Conservation (phyloP, 2,888 invertebrate genomes). For the Thalpophila matura region DNA sequence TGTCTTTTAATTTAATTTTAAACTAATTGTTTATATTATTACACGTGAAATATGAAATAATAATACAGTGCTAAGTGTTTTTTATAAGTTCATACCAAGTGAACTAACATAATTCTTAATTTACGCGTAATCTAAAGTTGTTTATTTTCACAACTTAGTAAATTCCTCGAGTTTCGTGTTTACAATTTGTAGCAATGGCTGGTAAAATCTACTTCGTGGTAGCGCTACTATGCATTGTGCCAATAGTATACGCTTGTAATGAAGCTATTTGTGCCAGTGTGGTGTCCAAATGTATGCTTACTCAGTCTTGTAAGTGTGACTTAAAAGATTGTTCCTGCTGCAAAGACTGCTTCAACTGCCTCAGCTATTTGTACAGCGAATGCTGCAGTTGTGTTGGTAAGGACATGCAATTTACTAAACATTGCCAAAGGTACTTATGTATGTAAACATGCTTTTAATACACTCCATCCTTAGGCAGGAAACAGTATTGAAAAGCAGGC, state of each 20-base stretch:
- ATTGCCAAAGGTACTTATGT: neutral
- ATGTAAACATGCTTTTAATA: neutral
- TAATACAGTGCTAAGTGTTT: neutral
- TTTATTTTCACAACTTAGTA: slow-evolving; percentile 71
- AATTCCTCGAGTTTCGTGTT: slow-evolving; percentile 65
- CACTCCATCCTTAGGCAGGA: neutral
- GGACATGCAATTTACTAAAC: slow-evolving; percentile 73
- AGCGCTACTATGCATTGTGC: slow-evolving; percentile 79
- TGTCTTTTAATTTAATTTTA: slow-evolving; percentile 6
- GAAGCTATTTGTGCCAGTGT: slow-evolving; percentile 98
- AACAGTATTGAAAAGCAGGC: neutral
- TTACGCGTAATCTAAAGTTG: slow-evolving; percentile 53
- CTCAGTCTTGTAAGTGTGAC: slow-evolving; percentile 99
- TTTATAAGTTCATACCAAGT: neutral
- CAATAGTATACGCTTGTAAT: slow-evolving; percentile 93
- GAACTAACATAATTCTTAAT: neutral
- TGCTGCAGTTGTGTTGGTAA: slow-evolving; percentile 99
- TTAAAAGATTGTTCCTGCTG: slow-evolving; percentile 98
- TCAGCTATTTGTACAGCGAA: slow-evolving; percentile 96
- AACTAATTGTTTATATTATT: neutral
- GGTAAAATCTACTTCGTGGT: slow-evolving; percentile 77
- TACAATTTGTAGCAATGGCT: slow-evolving; percentile 78
- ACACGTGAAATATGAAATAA: neutral
- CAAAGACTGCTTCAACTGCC: slow-evolving; percentile 97
- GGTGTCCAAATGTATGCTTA: slow-evolving; percentile 98